Evolutionary conservation across 2,113 vertebrate species (phyloP), one percentile per base, ranked within the genome.

Genomic region (Cyanoramphus novaezelandiae): DNA sequence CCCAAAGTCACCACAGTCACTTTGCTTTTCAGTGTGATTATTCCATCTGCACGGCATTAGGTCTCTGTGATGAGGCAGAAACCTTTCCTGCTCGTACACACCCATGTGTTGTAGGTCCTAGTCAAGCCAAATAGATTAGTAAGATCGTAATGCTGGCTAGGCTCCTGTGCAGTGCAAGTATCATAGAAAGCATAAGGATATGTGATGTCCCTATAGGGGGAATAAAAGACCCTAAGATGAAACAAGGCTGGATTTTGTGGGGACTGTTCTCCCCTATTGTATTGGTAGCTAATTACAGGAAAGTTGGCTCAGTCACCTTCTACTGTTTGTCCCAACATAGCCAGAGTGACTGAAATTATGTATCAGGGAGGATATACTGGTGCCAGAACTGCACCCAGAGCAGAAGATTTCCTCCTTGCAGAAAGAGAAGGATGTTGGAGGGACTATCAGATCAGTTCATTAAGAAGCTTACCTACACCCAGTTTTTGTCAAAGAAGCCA

Each of bases 21-120:
- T n/a, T 47, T 80, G 25, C 43, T 94, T 79, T 50, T 70, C 41
- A 64, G 39, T 27, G 17, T 29, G 13, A 35, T 68, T 69, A 35
- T 74, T 75, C 88, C 23, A 6, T 25, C n/a, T 21, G 9, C 0
- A 0, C 27, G 3, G 29, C 5, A 4, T 50, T 35, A 55, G 43
- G 29, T 53, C 62, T 74, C 64, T 47, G 43, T 17, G 41, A 33
- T 28, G 31, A 39, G 29, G 31, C 35, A 70, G 53, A 64, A 64
- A 10, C 13, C 35, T 60, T 23, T 60, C 46, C 82, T 24, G 1
- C 20, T 10, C 12, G 3, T 23, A 13, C 9, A 39, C 17, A 25
- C 10, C 39, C 0, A 0, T 29, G 43, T 3, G 1, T 44, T 67
- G 23, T 33, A 39, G 20, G 44, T 79, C 14, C 41, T 35, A 13